Evolutionary conservation across 2,888 invertebrate species (phyloP).

Genomic region (Oscheius sp.): DNA sequence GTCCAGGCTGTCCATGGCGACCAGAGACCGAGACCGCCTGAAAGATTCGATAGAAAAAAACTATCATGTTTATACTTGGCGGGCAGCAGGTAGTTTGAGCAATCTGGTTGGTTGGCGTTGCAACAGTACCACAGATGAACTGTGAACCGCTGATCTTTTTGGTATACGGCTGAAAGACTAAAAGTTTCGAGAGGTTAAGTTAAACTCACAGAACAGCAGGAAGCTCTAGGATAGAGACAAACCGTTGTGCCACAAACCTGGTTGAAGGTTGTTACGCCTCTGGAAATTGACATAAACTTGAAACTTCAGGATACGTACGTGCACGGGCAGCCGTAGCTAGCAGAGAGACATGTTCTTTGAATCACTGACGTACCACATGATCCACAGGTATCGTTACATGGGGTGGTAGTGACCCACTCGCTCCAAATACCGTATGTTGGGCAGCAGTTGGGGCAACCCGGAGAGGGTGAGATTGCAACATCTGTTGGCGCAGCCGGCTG

Average conservation of each 20-base stretch:
- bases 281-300: slow-evolving; percentile 43
- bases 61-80: slow-evolving; percentile 35
- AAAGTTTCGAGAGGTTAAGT: slow-evolving; percentile 11
- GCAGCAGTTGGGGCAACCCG: background rate
- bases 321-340: slow-evolving; percentile 58
- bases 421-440: slow-evolving; percentile 50
- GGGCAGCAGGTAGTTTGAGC: slow-evolving; percentile 52
- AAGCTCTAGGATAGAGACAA: slow-evolving; percentile 52
- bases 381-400: slow-evolving; percentile 61
- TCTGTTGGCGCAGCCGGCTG: background rate
- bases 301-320: slow-evolving; percentile 38
- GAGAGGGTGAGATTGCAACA: background rate
- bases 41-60: background rate
- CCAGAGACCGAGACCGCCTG: slow-evolving; percentile 56
- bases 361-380: slow-evolving; percentile 48
- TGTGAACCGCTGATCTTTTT: background rate
- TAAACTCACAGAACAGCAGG: slow-evolving; percentile 49
- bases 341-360: slow-evolving; percentile 52
- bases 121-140: slow-evolving; percentile 49
- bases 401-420: slow-evolving; percentile 48
- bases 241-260: slow-evolving; percentile 39
- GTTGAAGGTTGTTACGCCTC: slow-evolving; percentile 39
- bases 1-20: slow-evolving; percentile 50
- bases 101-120: slow-evolving; percentile 37
- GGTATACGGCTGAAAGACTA: background rate